A percentile compares a stretch with the other conserved stretches of the same genome.
phyloP scores from a whole-genome alignment of 2,888 invertebrate species.

The Agriopis leucophaearia region DNA sequence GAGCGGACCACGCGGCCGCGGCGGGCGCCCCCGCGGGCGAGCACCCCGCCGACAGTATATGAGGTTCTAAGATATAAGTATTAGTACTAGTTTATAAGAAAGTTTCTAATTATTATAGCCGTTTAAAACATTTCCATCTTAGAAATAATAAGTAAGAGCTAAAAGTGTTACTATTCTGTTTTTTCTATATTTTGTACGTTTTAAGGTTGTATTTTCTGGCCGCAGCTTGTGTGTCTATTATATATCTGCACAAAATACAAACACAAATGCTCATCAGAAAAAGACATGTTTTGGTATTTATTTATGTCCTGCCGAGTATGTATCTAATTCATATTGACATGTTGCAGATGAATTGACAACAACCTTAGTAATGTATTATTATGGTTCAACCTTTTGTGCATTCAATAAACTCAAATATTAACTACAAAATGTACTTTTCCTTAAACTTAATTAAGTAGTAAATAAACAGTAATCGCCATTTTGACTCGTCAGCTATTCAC shows the following conservation, averaged over 20 bases:
- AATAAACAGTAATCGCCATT: neutral
- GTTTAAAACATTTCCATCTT: slow-evolving; percentile 36
- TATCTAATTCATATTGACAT: neutral
- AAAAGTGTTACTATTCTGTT: slow-evolving; percentile 9
- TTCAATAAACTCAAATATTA: neutral
- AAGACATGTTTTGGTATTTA: neutral
- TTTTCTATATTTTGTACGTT: slow-evolving; percentile 10
- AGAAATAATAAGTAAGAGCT: slow-evolving; percentile 13
- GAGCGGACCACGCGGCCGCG: slow-evolving; percentile 77
- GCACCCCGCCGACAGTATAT: slow-evolving; percentile 73
- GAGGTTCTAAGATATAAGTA: slow-evolving; percentile 64
- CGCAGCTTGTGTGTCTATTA: neutral
- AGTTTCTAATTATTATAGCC: slow-evolving; percentile 23
- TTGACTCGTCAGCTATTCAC: slow-evolving; percentile 27
- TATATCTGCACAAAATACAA: slow-evolving; percentile 4
- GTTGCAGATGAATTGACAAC: neutral
- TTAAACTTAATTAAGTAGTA: neutral
- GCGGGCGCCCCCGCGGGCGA: slow-evolving; percentile 73
- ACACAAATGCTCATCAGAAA: neutral
- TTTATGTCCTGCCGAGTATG: too few species aligned
- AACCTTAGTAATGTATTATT: neutral
- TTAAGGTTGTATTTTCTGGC: slow-evolving; percentile 1
- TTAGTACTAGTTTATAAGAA: neutral
- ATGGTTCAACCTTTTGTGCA: slow-evolving; percentile 11
- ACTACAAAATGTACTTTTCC: neutral